Percentiles rank a stretch among this genome's conserved stretches.
Evolutionary conservation across 2,113 vertebrate genomes (phyloP).

Genomic region (Epinephelus lanceolatus): DNA sequence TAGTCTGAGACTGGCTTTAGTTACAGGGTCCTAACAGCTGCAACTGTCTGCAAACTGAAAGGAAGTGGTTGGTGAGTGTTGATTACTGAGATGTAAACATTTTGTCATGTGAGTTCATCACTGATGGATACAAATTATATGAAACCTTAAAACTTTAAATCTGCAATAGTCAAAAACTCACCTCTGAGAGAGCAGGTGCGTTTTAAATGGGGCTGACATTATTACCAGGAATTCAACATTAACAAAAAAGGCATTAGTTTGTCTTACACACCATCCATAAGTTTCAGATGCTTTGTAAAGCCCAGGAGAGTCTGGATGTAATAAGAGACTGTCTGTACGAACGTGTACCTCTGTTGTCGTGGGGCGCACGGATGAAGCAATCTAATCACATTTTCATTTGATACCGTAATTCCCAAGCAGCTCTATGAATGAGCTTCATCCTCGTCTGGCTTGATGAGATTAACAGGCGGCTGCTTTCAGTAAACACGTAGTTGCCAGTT

Average conservation of each 20-base stretch:
- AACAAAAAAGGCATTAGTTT: neutral
- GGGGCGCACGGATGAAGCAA: slow-evolving; percentile 35
- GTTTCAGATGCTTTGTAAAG: slow-evolving; percentile 5
- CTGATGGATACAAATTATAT: too few species aligned
- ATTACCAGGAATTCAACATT: neutral
- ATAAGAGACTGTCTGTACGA: neutral
- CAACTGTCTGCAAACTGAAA: neutral
- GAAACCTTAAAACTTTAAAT: neutral
- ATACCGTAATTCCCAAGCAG: slow-evolving; percentile 43
- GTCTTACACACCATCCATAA: neutral
- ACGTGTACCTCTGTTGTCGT: neutral
- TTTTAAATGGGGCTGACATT: neutral
- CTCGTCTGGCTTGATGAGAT: slow-evolving; percentile 62
- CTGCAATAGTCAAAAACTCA: neutral
- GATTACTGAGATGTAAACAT: neutral
- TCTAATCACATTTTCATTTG: slow-evolving; percentile 69
- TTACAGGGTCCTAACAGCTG: neutral
- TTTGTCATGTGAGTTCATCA: neutral
- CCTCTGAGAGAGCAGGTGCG: neutral
- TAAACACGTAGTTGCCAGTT: slow-evolving; percentile 58
- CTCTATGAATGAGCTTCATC: slow-evolving; percentile 49
- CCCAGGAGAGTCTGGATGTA: neutral
- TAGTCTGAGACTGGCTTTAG: too few species aligned
- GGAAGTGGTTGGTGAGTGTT: neutral
- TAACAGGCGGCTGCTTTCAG: slow-evolving; percentile 69